Evolutionary conservation across 1,140 invertebrate species (phyloP).

Genomic region (Drosophila kepulauana): DNA sequence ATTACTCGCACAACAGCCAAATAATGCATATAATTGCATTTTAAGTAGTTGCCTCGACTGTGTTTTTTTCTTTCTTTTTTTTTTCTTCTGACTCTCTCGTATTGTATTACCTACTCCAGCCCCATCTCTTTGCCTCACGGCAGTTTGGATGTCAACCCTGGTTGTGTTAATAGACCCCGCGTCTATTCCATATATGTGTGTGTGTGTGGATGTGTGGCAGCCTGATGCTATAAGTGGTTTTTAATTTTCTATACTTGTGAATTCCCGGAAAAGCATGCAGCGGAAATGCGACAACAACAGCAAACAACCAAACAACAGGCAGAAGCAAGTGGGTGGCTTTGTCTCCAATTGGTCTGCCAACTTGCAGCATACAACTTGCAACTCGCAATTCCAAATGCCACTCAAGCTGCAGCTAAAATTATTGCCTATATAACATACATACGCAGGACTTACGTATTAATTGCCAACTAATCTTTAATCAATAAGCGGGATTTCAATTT

Average conservation of each 20-base stretch:
- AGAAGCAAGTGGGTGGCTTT: conserved; percentile 64
- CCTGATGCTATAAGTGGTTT: conserved; percentile 53
- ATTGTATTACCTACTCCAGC: conserved; percentile 68
- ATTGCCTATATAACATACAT: not conserved
- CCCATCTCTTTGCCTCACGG: not conserved
- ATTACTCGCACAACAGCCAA: conserved; percentile 63
- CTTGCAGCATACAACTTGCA: not conserved
- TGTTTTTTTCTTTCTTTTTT: not conserved
- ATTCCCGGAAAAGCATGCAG: conserved; percentile 62
- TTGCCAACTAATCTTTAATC: too few species aligned
- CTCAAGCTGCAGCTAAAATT: not conserved
- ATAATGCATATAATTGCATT: conserved; percentile 83
- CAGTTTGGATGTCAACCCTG: conserved; percentile 44
- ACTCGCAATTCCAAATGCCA: not conserved
- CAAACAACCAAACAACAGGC: not conserved
- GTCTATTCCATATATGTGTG: not conserved
- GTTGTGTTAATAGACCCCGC: conserved; percentile 52
- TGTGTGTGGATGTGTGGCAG: conserved; percentile 2
- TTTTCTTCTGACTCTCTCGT: conserved; percentile 40
- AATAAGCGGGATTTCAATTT: too few species aligned
- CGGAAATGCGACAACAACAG: conserved; percentile 59
- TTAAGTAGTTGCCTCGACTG: conserved; percentile 74
- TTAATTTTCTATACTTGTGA: conserved; percentile 71
- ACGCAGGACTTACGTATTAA: too few species aligned
- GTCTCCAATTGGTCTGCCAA: conserved; percentile 40